A percentile compares a stretch with the other conserved stretches of the same genome.
These are phyloP conservation scores for Mergus octosetaceus DNA, from an alignment of 2,797 vertebrate species.

Conservation along the genomic window DNA sequence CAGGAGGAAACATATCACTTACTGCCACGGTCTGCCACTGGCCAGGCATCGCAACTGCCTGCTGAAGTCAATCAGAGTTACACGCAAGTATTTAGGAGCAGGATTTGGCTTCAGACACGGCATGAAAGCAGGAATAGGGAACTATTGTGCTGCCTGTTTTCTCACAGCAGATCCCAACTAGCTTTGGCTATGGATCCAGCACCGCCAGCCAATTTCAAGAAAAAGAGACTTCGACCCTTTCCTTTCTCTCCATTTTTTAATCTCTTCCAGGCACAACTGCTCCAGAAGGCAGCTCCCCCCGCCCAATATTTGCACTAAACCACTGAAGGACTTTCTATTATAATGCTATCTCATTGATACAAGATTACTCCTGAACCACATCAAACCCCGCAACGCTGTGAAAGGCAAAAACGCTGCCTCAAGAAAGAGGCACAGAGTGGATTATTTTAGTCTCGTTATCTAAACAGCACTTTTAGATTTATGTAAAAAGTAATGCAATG, in stretches of 20 bases:
- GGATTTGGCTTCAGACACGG: conserved; percentile 43
- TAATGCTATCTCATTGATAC: conserved; percentile 71
- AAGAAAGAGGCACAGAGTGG: conserved; percentile 60
- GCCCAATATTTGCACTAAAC: conserved; percentile 72
- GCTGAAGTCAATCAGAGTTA: conserved; percentile 49
- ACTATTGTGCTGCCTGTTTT: conserved; percentile 58
- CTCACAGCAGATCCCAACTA: conserved; percentile 64
- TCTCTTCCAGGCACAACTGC: conserved; percentile 60
- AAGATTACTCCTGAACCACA: conserved; percentile 73
- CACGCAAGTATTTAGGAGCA: conserved; percentile 47
- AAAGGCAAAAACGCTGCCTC: conserved; percentile 59
- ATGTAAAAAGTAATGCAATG: conserved; percentile 72
- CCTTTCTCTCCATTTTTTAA: conserved; percentile 73
- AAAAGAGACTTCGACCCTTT: conserved; percentile 67
- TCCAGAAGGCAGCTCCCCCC: conserved; percentile 71
- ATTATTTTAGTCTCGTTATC: conserved; percentile 67
- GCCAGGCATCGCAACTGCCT: conserved; percentile 33
- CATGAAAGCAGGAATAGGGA: conserved; percentile 45
- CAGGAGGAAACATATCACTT: conserved; percentile 2
- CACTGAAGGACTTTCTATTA: conserved; percentile 74
- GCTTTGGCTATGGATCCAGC: conserved; percentile 58
- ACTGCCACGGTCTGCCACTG: background rate
- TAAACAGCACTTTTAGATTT: conserved; percentile 62
- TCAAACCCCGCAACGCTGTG: conserved; percentile 53
- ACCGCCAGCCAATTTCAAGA: conserved; percentile 64